A percentile compares a stretch with the other conserved stretches of the same genome.
These are phyloP conservation scores for Sciurus carolinensis DNA, from an alignment of 2,797 vertebrate genomes.

Conservation along the genomic window DNA sequence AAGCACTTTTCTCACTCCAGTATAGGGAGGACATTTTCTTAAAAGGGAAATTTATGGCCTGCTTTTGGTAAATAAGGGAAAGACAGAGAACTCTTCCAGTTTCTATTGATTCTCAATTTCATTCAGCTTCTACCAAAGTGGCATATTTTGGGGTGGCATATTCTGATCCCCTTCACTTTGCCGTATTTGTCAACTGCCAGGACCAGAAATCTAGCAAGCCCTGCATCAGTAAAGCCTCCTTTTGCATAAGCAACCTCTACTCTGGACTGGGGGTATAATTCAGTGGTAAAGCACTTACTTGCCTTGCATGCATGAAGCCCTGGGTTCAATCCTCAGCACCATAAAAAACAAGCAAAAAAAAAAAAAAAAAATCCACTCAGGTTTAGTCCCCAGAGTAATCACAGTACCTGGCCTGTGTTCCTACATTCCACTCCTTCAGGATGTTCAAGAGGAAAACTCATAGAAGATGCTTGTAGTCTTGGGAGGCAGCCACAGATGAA, in stretches of 20 bases:
- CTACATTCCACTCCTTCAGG: not conserved
- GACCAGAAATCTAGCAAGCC: conserved; percentile 48
- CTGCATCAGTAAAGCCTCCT: not conserved
- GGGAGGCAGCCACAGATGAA: not conserved
- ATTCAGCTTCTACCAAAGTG: conserved; percentile 1
- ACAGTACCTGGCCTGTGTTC: not conserved
- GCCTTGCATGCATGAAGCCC: not conserved
- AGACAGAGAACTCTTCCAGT: not conserved
- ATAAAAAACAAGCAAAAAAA: not conserved
- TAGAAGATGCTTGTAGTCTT: not conserved
- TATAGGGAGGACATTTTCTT: not conserved
- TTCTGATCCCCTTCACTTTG: conserved; percentile 46
- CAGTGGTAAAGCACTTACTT: not conserved
- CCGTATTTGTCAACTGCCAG: not conserved
- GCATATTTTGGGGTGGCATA: not conserved
- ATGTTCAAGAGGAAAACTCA: not conserved
- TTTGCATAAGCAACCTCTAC: not conserved
- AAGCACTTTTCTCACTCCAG: not conserved
- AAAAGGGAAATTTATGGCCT: not conserved
- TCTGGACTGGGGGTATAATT: not conserved
- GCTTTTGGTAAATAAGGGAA: not conserved
- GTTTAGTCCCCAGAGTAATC: not conserved
- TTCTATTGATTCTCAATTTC: conserved; percentile 20
- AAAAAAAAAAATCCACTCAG: not conserved
- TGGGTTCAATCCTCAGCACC: not conserved